These are phyloP conservation scores for Microctenopoma stevenorrisi DNA, from an alignment of 2,797 vertebrate genomes.

Conservation along the genomic window DNA sequence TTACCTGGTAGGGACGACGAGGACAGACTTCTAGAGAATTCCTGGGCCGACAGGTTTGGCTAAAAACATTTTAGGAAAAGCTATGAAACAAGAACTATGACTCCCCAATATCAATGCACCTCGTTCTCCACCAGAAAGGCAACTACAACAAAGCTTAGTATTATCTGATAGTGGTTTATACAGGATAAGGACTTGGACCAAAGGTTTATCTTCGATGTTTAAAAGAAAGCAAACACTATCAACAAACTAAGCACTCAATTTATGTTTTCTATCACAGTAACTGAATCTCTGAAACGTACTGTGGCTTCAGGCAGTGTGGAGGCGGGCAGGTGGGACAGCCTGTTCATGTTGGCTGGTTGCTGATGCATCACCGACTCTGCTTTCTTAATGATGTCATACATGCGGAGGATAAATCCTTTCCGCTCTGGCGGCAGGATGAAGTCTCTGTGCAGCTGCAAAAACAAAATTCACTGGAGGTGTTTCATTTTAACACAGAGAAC, in stretches of 20 bases:
- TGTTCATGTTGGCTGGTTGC: constrained; percentile 52
- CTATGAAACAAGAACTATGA: neutral
- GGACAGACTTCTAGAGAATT: constrained; percentile 42
- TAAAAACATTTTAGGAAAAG: neutral
- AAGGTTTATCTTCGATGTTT: too few relatives aligned
- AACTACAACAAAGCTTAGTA: too few relatives aligned
- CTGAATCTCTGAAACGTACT: constrained; percentile 13
- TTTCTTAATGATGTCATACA: constrained; percentile 91
- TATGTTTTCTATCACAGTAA: too few relatives aligned
- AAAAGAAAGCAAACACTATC: too few relatives aligned
- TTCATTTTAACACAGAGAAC: too few relatives aligned
- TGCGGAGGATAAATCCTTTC: constrained; percentile 87
- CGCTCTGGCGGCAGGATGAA: constrained; percentile 91
- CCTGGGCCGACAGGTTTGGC: neutral
- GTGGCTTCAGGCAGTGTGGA: neutral
- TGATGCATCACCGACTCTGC: constrained; percentile 89
- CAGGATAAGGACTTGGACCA: too few relatives aligned
- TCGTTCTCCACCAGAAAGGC: too few relatives aligned
- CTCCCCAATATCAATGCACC: neutral
- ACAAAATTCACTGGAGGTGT: too few relatives aligned
- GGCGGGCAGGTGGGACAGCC: constrained; percentile 35
- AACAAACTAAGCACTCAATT: too few relatives aligned
- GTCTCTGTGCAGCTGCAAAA: constrained; percentile 80
- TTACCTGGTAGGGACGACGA: constrained; percentile 64
- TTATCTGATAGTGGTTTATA: too few relatives aligned